These are phyloP conservation scores for Pipistrellus nathusii DNA, from an alignment of 2,797 vertebrate species.

Conservation along the genomic window DNA sequence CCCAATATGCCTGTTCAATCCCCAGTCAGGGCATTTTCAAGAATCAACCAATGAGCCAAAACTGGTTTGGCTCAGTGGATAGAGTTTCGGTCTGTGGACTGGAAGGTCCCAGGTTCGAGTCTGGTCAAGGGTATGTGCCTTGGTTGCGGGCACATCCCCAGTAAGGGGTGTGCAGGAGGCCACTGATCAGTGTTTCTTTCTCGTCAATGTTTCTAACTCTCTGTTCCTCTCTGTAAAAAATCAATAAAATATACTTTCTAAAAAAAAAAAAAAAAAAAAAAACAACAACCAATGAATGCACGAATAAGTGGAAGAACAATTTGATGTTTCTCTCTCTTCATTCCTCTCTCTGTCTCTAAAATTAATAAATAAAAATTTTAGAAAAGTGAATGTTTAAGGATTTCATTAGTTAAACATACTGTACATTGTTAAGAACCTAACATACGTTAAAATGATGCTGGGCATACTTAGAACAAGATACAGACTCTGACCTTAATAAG, in stretches of 20 bases:
- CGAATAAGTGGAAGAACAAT: neutral
- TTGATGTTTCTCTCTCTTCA: neutral
- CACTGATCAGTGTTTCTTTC: too few species aligned
- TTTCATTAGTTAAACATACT: slow-evolving; percentile 41
- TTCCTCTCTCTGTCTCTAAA: neutral
- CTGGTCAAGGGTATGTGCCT: too few species aligned
- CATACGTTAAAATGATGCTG: neutral
- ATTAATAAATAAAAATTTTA: neutral
- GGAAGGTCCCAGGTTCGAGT: too few species aligned
- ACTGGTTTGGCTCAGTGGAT: too few species aligned
- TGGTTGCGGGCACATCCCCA: too few species aligned
- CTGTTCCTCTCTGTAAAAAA: too few species aligned
- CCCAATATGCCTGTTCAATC: neutral
- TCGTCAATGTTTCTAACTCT: too few species aligned
- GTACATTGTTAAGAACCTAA: slow-evolving; percentile 19
- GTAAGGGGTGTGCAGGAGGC: too few species aligned
- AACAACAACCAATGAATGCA: too few species aligned
- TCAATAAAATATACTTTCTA: too few species aligned
- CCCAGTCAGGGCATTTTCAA: neutral
- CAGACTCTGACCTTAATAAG: neutral
- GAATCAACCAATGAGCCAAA: neutral
- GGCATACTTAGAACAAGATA: neutral
- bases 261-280: too few species aligned
- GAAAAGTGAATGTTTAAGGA: slow-evolving; percentile 39
- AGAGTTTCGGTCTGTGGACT: too few species aligned